Evolutionary conservation across 2,113 vertebrate species (phyloP).

Genomic region (Melozone crissalis): DNA sequence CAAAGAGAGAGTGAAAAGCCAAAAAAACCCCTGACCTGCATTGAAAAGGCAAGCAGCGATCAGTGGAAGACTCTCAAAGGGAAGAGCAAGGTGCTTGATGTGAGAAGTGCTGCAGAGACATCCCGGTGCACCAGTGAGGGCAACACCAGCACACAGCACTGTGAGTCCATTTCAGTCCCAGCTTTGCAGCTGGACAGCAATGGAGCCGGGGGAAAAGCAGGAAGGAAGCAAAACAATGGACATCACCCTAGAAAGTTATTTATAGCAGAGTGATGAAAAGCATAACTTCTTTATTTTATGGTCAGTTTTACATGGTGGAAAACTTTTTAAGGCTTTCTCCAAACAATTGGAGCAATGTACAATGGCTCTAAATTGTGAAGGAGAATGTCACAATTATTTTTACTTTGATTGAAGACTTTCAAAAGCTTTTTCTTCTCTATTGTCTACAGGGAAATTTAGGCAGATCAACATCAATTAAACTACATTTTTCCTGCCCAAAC

Average conservation of each 20-base stretch:
- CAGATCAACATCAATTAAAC: not conserved
- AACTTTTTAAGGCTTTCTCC: not conserved
- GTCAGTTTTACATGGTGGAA: not conserved
- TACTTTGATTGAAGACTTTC: not conserved
- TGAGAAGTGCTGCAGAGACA: not conserved
- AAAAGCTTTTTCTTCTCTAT: not conserved
- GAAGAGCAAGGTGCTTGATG: not conserved
- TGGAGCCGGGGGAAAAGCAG: conserved; percentile 24
- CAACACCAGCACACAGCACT: not conserved
- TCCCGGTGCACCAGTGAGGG: not conserved
- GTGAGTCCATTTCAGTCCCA: not conserved
- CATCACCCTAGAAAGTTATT: conserved; percentile 23
- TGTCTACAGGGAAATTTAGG: not conserved
- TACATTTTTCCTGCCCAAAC: not conserved
- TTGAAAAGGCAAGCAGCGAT: not conserved
- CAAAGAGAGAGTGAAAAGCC: not conserved
- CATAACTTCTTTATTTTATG: not conserved
- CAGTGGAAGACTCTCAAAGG: conserved; percentile 17
- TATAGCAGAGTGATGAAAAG: conserved; percentile 44
- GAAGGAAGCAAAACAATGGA: conserved; percentile 66
- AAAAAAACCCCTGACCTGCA: not conserved
- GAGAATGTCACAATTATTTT: not conserved
- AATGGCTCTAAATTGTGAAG: not conserved
- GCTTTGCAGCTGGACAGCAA: conserved; percentile 7
- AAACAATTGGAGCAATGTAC: not conserved